Percentiles rank a stretch among this genome's conserved stretches.
Conservation (phyloP, 2,113 vertebrate genomes). For the Puma concolor region DNA sequence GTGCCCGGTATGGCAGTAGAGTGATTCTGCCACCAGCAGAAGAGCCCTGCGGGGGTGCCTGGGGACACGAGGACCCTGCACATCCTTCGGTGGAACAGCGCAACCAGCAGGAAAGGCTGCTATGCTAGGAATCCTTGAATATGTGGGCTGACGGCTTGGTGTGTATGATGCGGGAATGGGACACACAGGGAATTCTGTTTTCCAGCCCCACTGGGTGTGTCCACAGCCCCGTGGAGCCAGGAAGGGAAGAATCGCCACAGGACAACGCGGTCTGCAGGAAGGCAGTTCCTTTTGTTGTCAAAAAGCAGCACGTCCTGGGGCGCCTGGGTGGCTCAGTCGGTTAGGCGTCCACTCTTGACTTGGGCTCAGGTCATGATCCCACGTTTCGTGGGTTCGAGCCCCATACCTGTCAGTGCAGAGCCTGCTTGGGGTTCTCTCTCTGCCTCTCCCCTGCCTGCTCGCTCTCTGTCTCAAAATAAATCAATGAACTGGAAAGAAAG, state of each 20-base stretch:
- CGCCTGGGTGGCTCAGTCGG: too few species aligned
- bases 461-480: too few species aligned
- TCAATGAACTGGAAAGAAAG: background rate
- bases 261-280: background rate
- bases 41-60: fast-evolving
- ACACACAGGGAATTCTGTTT: background rate
- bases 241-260: background rate
- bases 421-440: too few species aligned
- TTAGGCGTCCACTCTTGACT: too few species aligned
- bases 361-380: too few species aligned
- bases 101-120: background rate
- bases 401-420: too few species aligned
- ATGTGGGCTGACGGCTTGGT: background rate
- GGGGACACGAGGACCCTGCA: fast-evolving
- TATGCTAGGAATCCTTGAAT: background rate
- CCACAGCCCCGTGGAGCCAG: background rate
- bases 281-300: too few species aligned
- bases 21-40: background rate
- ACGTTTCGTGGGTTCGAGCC: too few species aligned
- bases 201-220: background rate
- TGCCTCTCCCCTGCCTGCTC: too few species aligned
- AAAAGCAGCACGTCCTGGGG: background rate
- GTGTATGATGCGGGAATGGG: background rate
- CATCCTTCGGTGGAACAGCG: background rate
- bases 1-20: too few species aligned